Evolutionary conservation across 30 jellyfish, hydroid and myxozoan species (phyloP), one percentile per base, ranked within the genome.

Genomic region (Chrysaora quinquecirrha): DNA sequence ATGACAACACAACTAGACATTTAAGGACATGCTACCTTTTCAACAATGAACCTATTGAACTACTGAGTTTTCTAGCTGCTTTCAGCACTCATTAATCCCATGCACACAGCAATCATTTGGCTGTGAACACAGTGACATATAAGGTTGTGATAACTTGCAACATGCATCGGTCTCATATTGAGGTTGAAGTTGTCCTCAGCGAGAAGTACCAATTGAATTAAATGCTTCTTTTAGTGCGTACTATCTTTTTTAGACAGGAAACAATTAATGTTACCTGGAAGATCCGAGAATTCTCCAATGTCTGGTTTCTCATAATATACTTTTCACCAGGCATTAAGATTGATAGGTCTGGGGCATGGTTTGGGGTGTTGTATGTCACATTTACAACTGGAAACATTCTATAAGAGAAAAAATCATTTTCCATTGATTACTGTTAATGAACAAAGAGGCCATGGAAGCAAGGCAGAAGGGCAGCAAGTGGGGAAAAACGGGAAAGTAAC

Each of bases 311-410:
- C 68, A 52, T 3, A 52, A 52, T 52, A 52, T 4, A 52, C 25
- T 52, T 52, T 19, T 52, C 68, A 4, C 68, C 68, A 3, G 68
- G 68, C 68, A 52, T 52, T 3, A 19, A 4, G 12, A 52, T 19
- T 3, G 68, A 52, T 2, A 3, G 68, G 25, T 52, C 68, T 52
- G 68, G 6, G 25, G 29, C 27, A 52, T 52, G 68, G 68, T 52
- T 52, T 2, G 68, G 68, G 3, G 68, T 52, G 68, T 52, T 2
- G 68, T 52, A 52, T 7, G 68, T 52, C 2, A 52, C 68, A 52
- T 52, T 52, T 52, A 52, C 12, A 2, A 19, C 25, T 52, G 68
- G 68, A 52, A 2, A 52, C 68, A 52, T 52, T 9, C 68, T 52
- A 19, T 3, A 52, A 52, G 27, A 52, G 68, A 52, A 52, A 3